Evolutionary conservation across 2,797 vertebrate species (phyloP), one percentile per base, ranked within the genome.

Genomic region (Mormyrops attenuatus): DNA sequence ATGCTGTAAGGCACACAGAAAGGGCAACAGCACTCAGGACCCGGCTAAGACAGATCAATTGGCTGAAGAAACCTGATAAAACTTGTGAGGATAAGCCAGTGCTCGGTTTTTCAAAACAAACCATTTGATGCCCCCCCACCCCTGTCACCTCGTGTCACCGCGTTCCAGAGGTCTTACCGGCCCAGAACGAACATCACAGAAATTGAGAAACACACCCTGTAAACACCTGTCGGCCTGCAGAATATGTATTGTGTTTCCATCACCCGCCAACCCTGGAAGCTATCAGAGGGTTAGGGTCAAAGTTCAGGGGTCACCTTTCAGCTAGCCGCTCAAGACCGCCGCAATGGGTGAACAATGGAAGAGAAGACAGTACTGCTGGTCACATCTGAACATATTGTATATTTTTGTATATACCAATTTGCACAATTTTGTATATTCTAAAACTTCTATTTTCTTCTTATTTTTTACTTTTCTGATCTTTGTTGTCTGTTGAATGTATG

Each of bases 251-350:
- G 57, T 87, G 44, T 55, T 87, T 87, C 85, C 53, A 87, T 11
- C 82, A 85, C 82, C 47, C 13, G 26, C 15, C 17, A 87, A 44
- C 13, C 55, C 87, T 20, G 8, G 30, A 38, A 63, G 87, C 52
- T 87, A 55, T 88, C 53, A 22, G 30, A 73, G 60, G 57, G 22
- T 60, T 60, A 88, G 41, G 38, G 34, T 66, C 20, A 66, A 53
- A 88, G 87, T 57, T 63, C 87, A 66, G 17, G 52, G 87, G 57
- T 88, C 57, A 49, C 41, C 57, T 88, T 88, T 66, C 87, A 88
- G 53, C 26, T 41, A 34, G 47, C 52, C 52, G 15, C 41, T 50
- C 6, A 22, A 52, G 47, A 47, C n/a, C 9, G 9, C n/a, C 5
- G 2, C 17, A 20, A 3, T 44, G 73, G 38, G 38, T 20, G 7